A percentile compares a stretch with the other conserved stretches of the same genome.
phyloP scores from a whole-genome alignment of 2,888 invertebrate genomes.

The Linnaemya tessellans region DNA sequence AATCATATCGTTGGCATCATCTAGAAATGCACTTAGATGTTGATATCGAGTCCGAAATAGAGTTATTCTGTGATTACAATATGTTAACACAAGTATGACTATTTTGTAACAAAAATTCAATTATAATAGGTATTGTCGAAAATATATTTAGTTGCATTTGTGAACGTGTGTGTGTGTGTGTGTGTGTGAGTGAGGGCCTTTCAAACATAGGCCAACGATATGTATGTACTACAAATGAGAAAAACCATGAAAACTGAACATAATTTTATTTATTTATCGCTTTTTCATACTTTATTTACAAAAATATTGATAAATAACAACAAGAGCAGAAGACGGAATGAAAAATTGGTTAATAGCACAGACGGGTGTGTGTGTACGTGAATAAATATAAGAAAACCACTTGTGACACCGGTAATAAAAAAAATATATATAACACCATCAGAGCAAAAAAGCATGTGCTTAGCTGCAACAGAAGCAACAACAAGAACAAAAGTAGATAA shows the following conservation, averaged over 20 bases:
- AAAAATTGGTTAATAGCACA: conserved; percentile 28
- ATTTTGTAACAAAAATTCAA: no score
- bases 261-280: background rate
- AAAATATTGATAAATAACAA: conserved; percentile 65
- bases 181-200: no score
- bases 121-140: no score
- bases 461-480: conserved; percentile 46
- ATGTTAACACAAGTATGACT: no score
- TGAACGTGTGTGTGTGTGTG: no score
- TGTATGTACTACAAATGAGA: background rate
- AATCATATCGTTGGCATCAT: background rate
- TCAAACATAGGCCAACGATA: no score
- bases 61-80: no score
- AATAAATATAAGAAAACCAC: conserved; percentile 62
- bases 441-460: conserved; percentile 39
- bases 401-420: conserved; percentile 71
- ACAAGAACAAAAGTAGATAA: conserved; percentile 62
- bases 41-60: no score
- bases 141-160: no score
- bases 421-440: conserved; percentile 55
- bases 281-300: background rate
- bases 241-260: background rate
- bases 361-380: background rate
- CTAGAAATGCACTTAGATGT: no score
- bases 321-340: conserved; percentile 2